A percentile compares a stretch with the other conserved stretches of the same genome.
These are phyloP conservation scores for Nycticorax nycticorax DNA, from an alignment of 2,113 vertebrate species.

Conservation along the genomic window DNA sequence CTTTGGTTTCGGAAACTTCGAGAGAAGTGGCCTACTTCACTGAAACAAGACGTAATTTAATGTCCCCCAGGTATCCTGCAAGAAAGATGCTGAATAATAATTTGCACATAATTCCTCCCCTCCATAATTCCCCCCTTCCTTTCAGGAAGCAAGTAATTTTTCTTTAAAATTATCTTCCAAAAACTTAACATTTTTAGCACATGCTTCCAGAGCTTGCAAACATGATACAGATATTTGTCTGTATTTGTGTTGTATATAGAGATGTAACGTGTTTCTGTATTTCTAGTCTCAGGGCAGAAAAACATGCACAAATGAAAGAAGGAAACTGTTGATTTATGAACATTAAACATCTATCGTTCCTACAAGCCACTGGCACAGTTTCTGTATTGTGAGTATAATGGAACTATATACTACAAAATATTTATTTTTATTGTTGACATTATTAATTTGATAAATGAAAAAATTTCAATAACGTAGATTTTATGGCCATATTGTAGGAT, in stretches of 20 bases:
- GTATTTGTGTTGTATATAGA: background rate
- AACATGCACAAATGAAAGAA: background rate
- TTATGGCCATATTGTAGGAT: background rate
- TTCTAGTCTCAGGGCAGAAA: background rate
- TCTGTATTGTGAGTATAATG: background rate
- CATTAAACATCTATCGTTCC: background rate
- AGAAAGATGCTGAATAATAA: background rate
- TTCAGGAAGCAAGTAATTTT: background rate
- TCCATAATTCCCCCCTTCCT: background rate
- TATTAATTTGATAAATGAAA: background rate
- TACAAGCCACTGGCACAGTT: background rate
- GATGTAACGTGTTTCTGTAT: background rate
- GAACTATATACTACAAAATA: background rate
- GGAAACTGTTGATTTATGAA: background rate
- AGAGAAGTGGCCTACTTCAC: background rate
- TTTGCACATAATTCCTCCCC: background rate
- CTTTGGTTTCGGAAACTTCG: background rate
- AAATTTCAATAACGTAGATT: background rate
- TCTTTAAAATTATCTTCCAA: background rate
- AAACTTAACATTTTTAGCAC: background rate
- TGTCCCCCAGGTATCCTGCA: background rate
- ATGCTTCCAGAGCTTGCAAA: background rate
- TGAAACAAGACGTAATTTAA: background rate
- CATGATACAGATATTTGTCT: background rate
- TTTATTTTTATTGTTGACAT: background rate